Evolutionary conservation across 2,797 vertebrate genomes (phyloP), one percentile per base, ranked within the genome.

Genomic region (Danio aesculapii): DNA sequence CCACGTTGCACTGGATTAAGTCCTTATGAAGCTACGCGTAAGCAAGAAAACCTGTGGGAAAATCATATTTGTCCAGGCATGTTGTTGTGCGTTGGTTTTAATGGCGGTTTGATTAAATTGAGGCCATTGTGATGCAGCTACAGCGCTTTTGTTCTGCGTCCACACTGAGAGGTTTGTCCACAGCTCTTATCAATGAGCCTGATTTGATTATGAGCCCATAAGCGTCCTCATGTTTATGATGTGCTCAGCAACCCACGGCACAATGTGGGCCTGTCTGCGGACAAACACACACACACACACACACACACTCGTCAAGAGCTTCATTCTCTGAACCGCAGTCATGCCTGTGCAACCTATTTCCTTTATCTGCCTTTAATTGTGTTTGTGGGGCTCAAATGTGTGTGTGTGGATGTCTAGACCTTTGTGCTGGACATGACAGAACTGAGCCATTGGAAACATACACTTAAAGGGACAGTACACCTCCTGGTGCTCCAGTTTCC

Each of bases 121-220:
- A 71, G 21, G 59, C 53, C 64, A 70, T 82, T 77, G 81, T 73
- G 44, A 66, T 64, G 17, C 43, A 68, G 61, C 66, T 30, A 83
- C 44, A 61, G 69, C 19, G 84, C 88, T 84, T 89, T 91, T 94
- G 93, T 93, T 93, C 89, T 87, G 81, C 47, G 49, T 80, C 66
- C 50, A 86, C 85, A 93, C 91, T 92, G 89, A 92, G 91, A 92
- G 93, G 92, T 93, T 88, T 93, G 92, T 94, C 90, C 89, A 84
- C 86, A 80, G 84, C 86, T 91, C 92, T 88, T 93, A 93, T 90
- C 90, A 91, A 92, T 93, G 92, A 88, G 91, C 92, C 90, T 94
- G 91, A 95, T 95, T 94, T 89, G 91, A 94, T 95, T 95, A 95
- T 91, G 88, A 83, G 90, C 90, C 91, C 88, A 87, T 91, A 91